These are phyloP conservation scores for Melanotaenia parkinsoni DNA, from an alignment of 2,797 vertebrate species.

Conservation along the genomic window DNA sequence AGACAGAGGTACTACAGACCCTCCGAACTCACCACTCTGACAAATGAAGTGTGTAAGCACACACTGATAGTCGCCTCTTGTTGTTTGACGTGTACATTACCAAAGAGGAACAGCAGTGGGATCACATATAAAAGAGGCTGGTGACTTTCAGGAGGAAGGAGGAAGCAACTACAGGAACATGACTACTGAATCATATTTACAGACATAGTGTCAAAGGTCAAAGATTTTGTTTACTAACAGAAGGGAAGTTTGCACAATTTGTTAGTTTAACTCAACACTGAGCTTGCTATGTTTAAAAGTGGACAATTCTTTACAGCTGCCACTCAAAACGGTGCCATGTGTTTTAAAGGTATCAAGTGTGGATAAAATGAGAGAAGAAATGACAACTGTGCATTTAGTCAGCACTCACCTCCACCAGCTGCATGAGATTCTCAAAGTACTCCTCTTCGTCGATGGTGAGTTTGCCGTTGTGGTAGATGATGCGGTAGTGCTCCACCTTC, in stretches of 20 bases:
- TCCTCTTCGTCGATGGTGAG: conserved; percentile 98
- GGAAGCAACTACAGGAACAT: not conserved
- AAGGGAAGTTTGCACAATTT: not conserved
- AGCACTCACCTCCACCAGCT: conserved; percentile 95
- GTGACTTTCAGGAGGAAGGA: not conserved
- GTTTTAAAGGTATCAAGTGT: not conserved
- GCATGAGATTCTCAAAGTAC: conserved; percentile 99
- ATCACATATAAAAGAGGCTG: too few relatives aligned
- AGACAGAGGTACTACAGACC: too few relatives aligned
- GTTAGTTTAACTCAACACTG: not conserved
- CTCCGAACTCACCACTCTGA: too few relatives aligned
- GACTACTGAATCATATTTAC: conserved; percentile 4
- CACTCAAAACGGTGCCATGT: not conserved
- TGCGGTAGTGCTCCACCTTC: conserved; percentile 99
- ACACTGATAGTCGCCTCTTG: too few relatives aligned
- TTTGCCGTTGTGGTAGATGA: conserved; percentile 96
- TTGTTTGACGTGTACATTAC: too few relatives aligned
- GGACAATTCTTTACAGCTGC: conserved; percentile 6
- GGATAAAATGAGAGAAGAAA: not conserved
- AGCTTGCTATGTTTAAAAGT: too few relatives aligned
- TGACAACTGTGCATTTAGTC: not conserved
- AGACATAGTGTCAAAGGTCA: conserved; percentile 9
- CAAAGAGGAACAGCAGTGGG: too few relatives aligned
- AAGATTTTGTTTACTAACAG: conserved; percentile 15
- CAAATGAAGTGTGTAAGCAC: too few relatives aligned